Base-by-base conservation (phyloP, 2,888 invertebrate species). In the Lasioglossum morio region DNA sequence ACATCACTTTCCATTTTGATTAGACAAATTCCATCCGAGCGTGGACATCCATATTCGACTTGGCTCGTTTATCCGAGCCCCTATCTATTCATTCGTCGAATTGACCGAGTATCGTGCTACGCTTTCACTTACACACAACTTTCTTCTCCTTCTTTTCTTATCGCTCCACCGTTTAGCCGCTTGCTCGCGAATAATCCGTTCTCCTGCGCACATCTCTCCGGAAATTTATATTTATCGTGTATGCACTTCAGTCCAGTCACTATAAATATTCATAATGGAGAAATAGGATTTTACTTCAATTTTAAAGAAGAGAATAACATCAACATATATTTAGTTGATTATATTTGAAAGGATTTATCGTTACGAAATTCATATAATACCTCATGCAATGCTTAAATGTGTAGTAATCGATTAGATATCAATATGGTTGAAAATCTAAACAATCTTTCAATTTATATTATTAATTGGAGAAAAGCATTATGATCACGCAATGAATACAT, bases 1-100 rank as follows among this genome's bases (percentile, higher is more conserved):
- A 34, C 60, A 74, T 75, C 77, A 19, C 37, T 60, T 19, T 60
- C 60, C 53, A 70, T 72, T 74, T 82, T 63, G 40, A 23, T 69
- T 73, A 14, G 57, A n/a, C 34, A 30, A 72, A 77, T 66, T 84
- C 66, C 37, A 19, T 16, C 48, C 12, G 27, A 19, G 48, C 5
- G 4, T 7, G 37, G 16, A 2, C 48, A 37, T 77, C 34, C 46
- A 69, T 69, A 69, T n/a, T 72, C 46, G 30, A 48, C 8, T 19
- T 27, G 66, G 8, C 53, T 60, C 74, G 37, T 23, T 12, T 53
- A 23, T 30, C 23, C 34, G n/a, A 57, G n/a, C 30, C 53, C 19
- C 63, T 43, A 46, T 48, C 43, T 46, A 34, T 23, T 69, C n/a
- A 19, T 34, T 46, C 34, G 30, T 34, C n/a, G 12, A 48, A 77